Base-by-base conservation (phyloP, 64 coral and sea anemone genomes). In the Astreopora myriophthalma region DNA sequence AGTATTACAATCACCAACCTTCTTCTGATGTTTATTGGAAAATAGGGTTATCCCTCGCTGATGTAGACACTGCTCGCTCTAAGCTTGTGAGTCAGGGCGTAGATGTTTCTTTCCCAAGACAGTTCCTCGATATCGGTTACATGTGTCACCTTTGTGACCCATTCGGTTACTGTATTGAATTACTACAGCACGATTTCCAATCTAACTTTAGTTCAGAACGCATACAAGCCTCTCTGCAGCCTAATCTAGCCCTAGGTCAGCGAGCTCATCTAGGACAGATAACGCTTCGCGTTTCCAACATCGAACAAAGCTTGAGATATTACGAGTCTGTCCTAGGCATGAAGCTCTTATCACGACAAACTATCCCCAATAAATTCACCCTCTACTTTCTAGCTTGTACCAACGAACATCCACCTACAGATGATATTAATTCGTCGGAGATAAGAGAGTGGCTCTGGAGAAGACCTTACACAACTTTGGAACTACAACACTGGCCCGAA, bases 301-400 rank as follows among this genome's bases (percentile, higher is more conserved):
- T 93, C n/a, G 27, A 79, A 19, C 35, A 75, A 17, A 79, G 71
- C 77, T 62, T 87, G 20, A 10, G 36, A 5, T 93, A 87, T 69
- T 93, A 93, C 16, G 38, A 93, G 83, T 27, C 38, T 42, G 28
- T 57, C 0, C 84, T 93, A 3, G 91, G 84, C 1, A 93, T 93
- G 91, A 93, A 55, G 35, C 78, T 93, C 4, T 46, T 93, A 7
- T 93, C 91, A 32, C 27, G 65, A 30, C 91, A 93, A 74, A 77
- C n/a, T 8, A 39, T 85, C 30, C 29, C 25, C 23, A 5, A 65
- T 27, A 86, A 16, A 27, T 93, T 93, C 24, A 77, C 75, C 24
- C 73, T 93, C 14, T 93, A 93, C 44, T 93, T 93, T 27, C 52
- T 93, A n/a, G 91, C 91, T 11, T 93, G 91, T 65, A 93, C 91